Conservation (phyloP, 1,140 invertebrate genomes). For the Anastrepha ludens region DNA sequence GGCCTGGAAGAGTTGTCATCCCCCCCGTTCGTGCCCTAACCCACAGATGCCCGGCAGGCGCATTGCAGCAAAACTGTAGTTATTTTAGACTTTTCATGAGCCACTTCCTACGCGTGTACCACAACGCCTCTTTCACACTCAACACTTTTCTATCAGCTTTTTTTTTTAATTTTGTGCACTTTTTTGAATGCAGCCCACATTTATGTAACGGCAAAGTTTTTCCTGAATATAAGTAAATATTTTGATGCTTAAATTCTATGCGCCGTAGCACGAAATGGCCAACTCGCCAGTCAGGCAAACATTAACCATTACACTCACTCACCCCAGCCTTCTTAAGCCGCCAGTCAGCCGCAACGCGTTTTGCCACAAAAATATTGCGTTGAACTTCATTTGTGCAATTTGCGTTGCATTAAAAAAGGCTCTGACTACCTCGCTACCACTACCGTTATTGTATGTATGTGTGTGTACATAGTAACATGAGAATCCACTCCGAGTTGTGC, state of each 20-base stretch:
- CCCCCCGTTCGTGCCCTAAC: not conserved
- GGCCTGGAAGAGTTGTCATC: not conserved
- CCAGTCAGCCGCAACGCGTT: not conserved
- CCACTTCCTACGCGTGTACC: not conserved
- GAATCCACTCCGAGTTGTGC: not conserved
- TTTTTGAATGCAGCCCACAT: not conserved
- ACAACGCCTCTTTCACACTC: not conserved
- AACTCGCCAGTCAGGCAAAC: not conserved
- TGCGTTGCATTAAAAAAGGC: not conserved
- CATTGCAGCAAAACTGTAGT: not conserved
- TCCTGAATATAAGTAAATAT: conserved; percentile 30
- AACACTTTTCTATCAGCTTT: not conserved
- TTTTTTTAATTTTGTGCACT: not conserved
- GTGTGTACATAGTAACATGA: not conserved
- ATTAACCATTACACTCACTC: not conserved
- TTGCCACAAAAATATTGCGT: not conserved
- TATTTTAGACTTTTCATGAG: not conserved
- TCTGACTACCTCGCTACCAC: not conserved
- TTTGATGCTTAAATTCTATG: conserved; percentile 8
- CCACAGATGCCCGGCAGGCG: not conserved
- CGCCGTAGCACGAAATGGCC: not conserved
- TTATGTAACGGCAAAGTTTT: conserved; percentile 21
- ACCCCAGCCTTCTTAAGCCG: no score
- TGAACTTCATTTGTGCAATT: not conserved
- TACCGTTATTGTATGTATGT: not conserved